Conservation (phyloP, 2,797 vertebrate species). For the Microcaecilia unicolor region DNA sequence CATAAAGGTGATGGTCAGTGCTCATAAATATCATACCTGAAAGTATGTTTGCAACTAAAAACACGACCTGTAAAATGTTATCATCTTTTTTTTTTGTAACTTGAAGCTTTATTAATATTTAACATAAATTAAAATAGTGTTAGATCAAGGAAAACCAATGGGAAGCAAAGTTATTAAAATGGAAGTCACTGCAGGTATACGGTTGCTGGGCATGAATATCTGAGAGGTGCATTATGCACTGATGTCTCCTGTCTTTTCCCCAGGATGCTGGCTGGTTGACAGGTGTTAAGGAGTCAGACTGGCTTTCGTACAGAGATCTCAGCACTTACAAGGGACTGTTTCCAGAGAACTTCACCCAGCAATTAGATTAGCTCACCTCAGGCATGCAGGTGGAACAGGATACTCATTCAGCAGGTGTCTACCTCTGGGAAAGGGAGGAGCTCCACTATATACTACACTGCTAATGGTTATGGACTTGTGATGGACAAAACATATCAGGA, state of each 20-base stretch:
- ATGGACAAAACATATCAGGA: conserved; percentile 28
- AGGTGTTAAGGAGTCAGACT: conserved; percentile 80
- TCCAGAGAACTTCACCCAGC: conserved; percentile 86
- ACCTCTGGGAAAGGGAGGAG: conserved; percentile 44
- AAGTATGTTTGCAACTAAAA: too few species aligned
- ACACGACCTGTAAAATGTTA: too few species aligned
- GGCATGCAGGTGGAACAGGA: not conserved
- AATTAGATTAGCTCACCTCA: conserved; percentile 53
- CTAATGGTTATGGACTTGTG: conserved; percentile 41
- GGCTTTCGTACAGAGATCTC: conserved; percentile 63
- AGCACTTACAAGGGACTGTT: conserved; percentile 80
- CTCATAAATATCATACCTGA: too few species aligned
- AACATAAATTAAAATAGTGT: too few species aligned
- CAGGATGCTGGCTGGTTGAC: conserved; percentile 96
- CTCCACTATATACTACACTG: conserved; percentile 35
- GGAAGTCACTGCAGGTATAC: too few species aligned
- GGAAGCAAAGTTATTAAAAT: too few species aligned
- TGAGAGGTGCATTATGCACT: too few species aligned
- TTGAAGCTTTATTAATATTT: too few species aligned
- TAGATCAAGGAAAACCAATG: too few species aligned
- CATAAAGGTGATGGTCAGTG: too few species aligned
- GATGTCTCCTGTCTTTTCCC: conserved; percentile 18
- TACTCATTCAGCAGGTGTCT: conserved; percentile 33
- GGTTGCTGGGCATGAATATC: too few species aligned
- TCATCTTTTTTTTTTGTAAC: too few species aligned